Evolutionary conservation across 2,888 invertebrate genomes (phyloP), one percentile per base, ranked within the genome.

Genomic region (Megamerina dolium): DNA sequence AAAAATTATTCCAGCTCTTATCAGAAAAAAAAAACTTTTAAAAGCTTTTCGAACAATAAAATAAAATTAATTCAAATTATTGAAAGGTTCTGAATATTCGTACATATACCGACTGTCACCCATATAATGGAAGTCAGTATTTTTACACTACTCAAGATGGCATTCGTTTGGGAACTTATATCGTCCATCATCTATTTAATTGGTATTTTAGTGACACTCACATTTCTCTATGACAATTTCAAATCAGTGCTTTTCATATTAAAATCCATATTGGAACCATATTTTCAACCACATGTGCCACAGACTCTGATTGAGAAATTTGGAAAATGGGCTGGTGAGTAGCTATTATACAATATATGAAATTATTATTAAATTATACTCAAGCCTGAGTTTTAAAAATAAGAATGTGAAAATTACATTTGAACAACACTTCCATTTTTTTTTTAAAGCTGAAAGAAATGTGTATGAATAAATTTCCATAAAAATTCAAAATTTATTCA

Each of bases 301-400:
- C 73, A 76, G 54, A 72, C 75, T 12, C 66, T 85, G 42, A 61
- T 73, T 27, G 79, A 81, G 61, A 82, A 79, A 64, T 91, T 80
- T 66, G 92, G 92, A 58, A 75, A 81, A 48, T 92, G 92, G 91
- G 91, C 91, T 64, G 85, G 91, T 91, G 68, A 80, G 80, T 74
- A 27, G 8, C 13, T n/a, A n/a, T n/a, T n/a, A n/a, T 27, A 13
- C 27, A 27, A 3, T n/a, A 5, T 13, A 27, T 27, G 29, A 4
- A 12, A 29, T 29, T 5, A 29, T 2, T 29, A 29, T 29, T 29
- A 14, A 29, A 29, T 29, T 29, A 13, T 29, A 13, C 13, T 12
- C 2, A 29, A 9, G 5, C n/a, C n/a, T n/a, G n/a, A n/a, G n/a
- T n/a, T n/a, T n/a, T n/a, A n/a, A n/a, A n/a, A n/a, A n/a, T n/a